Evolutionary conservation across 1,140 invertebrate species (phyloP), one percentile per base, ranked within the genome.

Genomic region (Frieseomelitta varia): DNA sequence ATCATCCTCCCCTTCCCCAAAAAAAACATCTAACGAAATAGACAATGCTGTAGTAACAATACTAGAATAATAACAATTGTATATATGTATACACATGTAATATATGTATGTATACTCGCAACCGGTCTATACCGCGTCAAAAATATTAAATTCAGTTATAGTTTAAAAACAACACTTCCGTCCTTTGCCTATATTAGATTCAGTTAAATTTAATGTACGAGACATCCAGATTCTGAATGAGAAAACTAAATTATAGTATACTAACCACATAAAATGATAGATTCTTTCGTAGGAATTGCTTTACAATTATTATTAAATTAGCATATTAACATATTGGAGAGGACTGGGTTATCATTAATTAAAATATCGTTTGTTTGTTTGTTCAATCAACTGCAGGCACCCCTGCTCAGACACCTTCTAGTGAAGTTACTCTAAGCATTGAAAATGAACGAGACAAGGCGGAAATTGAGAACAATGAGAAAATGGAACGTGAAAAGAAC

Each of bases 381-480:
- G 8, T 58, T 51, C n/a, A n/a, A 21, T 68, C n/a, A 19, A 80
- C 3, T 8, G 17, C 88, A 55, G 90, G 88, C 24, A 91, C 91
- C 1, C 92, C 94, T 0, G 80, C 92, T 2, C 92, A 93, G 34
- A 94, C 93, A 11, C 91, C 93, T 27, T 91, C 92, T 1, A 88
- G 86, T 3, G 94, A 94, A 11, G 85, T 93, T 3, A 93, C 93
- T 0, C 69, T 95, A 24, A 93, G 78, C 30, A 93, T 94, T 72
- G 94, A 94, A 69, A 94, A 94, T 67, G 94, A 95, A 61, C 95
- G 96, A 4, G 96, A 96, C 71, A 96, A 96, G 84, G 96, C 96
- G 68, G 95, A 96, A 78, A 89, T 96, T 27, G 96, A 96, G 82
- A 95, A 95, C 14, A 96, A 96, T 75, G 96, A 97, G 89, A 96